These are phyloP conservation scores for Nannoperca obscura DNA, from an alignment of 2,797 vertebrate species.

Conservation along the genomic window DNA sequence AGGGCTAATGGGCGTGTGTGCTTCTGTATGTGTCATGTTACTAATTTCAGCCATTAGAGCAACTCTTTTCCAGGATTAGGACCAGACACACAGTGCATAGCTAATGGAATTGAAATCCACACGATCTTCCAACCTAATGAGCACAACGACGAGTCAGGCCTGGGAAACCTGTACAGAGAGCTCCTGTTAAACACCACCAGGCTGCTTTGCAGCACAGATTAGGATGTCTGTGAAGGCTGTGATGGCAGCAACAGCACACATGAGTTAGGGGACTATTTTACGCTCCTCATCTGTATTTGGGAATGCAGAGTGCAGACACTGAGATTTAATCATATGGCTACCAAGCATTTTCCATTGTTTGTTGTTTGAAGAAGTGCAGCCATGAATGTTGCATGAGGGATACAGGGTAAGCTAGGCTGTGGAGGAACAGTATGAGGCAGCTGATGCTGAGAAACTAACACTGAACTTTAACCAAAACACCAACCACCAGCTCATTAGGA, in stretches of 20 bases:
- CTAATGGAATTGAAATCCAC: constrained; percentile 20
- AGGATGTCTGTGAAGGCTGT: not conserved
- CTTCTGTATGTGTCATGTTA: constrained; percentile 26
- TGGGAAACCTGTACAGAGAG: not conserved
- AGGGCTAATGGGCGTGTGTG: not conserved
- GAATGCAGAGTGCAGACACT: not conserved
- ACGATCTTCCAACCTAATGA: not conserved
- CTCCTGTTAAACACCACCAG: not conserved
- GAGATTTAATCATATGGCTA: constrained; percentile 1
- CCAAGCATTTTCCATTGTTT: constrained; percentile 19
- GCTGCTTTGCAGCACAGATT: not conserved
- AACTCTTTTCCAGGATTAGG: constrained; percentile 8
- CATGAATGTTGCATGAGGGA: constrained; percentile 60
- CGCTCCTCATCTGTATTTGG: not conserved
- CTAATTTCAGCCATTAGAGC: constrained; percentile 36
- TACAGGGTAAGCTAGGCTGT: not conserved
- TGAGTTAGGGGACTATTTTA: not conserved
- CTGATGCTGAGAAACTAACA: constrained; percentile 37
- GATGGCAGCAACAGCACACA: not conserved
- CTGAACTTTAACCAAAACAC: constrained; percentile 23
- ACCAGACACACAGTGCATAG: not conserved
- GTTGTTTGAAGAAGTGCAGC: constrained; percentile 41
- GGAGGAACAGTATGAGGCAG: constrained; percentile 5
- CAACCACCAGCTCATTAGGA: not conserved
- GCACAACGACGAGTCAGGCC: not conserved